Conservation (phyloP, 2,888 invertebrate genomes). For the Nymphalis urticae region DNA sequence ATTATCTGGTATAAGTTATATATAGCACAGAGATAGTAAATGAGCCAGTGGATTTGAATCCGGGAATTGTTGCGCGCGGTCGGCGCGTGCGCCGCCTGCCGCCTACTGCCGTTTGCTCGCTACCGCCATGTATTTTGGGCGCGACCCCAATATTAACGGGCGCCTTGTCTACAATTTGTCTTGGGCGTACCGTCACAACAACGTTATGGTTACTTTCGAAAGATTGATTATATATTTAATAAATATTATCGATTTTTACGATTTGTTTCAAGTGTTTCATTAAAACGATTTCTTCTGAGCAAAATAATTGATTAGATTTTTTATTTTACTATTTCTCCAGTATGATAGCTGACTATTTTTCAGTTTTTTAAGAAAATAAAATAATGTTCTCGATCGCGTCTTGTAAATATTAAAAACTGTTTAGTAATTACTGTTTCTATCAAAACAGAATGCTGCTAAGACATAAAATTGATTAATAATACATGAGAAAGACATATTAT, state of each 20-base stretch:
- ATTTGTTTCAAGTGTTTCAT: no score
- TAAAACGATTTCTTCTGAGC: no score
- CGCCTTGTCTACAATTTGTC: slow-evolving; percentile 78
- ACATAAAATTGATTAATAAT: no score
- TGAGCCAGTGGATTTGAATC: slow-evolving; percentile 68
- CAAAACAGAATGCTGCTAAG: no score
- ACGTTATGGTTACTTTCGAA: slow-evolving; percentile 65
- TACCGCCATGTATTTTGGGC: slow-evolving; percentile 77
- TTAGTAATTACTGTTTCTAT: no score
- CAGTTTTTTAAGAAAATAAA: no score
- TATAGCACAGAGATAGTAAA: slow-evolving; percentile 71
- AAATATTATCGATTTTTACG: neutral
- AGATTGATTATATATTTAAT: slow-evolving; percentile 53
- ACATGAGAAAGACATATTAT: neutral
- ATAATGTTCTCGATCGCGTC: no score
- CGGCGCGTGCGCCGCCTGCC: slow-evolving; percentile 73
- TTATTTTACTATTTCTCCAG: no score
- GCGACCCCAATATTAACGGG: slow-evolving; percentile 76
- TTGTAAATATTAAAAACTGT: no score
- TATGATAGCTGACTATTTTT: no score
- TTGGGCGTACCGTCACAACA: slow-evolving; percentile 76
- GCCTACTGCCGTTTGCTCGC: slow-evolving; percentile 74
- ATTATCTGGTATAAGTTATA: slow-evolving; percentile 76
- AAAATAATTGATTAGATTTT: no score
- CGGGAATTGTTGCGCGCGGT: slow-evolving; percentile 68